A percentile compares a stretch with the other conserved stretches of the same genome.
Conservation (phyloP, 2,113 vertebrate species). For the Merops nubicus region DNA sequence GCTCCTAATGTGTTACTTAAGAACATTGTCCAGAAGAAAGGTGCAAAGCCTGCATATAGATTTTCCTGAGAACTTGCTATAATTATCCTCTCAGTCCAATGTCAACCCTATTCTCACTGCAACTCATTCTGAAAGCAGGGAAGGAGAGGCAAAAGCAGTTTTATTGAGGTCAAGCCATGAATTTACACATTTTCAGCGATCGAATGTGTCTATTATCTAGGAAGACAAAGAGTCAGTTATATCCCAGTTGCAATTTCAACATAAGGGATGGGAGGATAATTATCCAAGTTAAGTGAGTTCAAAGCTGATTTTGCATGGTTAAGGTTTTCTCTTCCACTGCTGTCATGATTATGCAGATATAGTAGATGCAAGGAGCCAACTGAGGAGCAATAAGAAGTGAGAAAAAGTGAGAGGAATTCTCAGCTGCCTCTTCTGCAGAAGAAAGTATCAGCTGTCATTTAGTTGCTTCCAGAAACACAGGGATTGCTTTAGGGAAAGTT, state of each 20-base stretch:
- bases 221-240: neutral
- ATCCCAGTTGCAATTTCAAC: neutral
- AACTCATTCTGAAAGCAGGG: neutral
- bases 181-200: neutral
- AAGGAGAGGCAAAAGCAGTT: neutral
- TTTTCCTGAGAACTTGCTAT: neutral
- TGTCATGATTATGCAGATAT: neutral
- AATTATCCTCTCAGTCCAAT: neutral
- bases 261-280: neutral
- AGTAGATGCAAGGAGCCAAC: neutral
- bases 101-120: neutral
- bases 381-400: neutral
- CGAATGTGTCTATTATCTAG: neutral
- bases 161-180: rapidly evolving
- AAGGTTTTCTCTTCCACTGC: neutral
- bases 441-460: neutral
- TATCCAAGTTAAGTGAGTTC: neutral
- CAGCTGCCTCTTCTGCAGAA: neutral
- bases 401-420: neutral
- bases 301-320: neutral
- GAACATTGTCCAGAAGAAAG: neutral
- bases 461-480: neutral
- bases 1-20: neutral
- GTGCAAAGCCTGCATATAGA: neutral
- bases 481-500: neutral